phyloP scores from a whole-genome alignment of 2,113 vertebrate genomes.

The Callorhinus ursinus region DNA sequence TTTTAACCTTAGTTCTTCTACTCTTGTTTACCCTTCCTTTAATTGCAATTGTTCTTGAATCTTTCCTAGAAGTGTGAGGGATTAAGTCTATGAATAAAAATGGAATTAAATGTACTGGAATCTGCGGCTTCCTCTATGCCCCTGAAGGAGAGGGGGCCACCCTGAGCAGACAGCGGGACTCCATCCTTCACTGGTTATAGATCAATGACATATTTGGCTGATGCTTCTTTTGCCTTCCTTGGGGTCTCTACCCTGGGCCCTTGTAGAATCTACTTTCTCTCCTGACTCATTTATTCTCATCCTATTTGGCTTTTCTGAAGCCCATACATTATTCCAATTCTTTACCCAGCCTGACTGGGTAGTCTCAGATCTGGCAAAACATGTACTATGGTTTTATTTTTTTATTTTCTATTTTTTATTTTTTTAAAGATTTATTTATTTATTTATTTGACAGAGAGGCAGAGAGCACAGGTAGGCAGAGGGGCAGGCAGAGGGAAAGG shows the following conservation, averaged over 20 bases:
- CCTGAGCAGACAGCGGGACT: not conserved
- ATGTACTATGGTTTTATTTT: not conserved
- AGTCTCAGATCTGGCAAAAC: not conserved
- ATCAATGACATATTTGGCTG: not conserved
- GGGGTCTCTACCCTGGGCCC: not conserved
- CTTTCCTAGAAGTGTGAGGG: not conserved
- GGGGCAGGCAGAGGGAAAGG: no score
- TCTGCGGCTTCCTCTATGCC: not conserved
- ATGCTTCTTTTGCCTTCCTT: not conserved
- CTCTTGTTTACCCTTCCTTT: not conserved
- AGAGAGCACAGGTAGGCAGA: no score
- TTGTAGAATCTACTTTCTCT: not conserved
- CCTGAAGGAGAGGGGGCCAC: not conserved
- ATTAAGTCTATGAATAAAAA: not conserved
- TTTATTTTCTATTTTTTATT: no score
- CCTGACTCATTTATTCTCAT: not conserved
- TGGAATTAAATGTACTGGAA: not conserved
- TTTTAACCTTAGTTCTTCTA: not conserved
- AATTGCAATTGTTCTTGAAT: not conserved
- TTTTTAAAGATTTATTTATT: no score
- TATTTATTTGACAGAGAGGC: no score
- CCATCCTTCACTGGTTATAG: not conserved
- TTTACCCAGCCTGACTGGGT: not conserved
- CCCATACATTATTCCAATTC: not conserved
- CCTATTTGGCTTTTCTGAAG: not conserved